phyloP scores from a whole-genome alignment of 2,888 invertebrate genomes.

The Holacanthella duospinosa region DNA sequence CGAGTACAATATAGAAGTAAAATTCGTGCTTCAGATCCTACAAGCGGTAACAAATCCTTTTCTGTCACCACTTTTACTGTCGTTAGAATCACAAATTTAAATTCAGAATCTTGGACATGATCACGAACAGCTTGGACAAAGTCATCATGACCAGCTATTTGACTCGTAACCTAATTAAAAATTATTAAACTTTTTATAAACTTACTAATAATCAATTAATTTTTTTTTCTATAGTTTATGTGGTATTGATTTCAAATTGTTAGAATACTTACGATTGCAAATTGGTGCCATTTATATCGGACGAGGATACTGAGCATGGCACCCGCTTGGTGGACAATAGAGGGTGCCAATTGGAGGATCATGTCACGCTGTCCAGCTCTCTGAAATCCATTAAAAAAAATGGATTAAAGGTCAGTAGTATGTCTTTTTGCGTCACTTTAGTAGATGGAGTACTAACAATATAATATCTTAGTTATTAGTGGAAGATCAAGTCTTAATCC shows the following conservation, averaged over 20 bases:
- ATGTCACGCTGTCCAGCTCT: conserved; percentile 59
- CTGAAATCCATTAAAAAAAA: conserved; percentile 12
- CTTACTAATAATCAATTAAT: no score
- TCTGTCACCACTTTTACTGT: conserved; percentile 70
- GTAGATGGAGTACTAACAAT: no score
- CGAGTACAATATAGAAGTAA: conserved; percentile 83
- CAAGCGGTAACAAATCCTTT: conserved; percentile 64
- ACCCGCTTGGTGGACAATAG: conserved; percentile 89
- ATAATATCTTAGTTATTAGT: no score
- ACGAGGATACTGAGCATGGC: conserved; percentile 91
- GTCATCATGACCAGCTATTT: conserved; percentile 88
- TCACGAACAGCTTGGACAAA: conserved; percentile 89
- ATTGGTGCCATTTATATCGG: conserved; percentile 93
- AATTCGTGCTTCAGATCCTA: conserved; percentile 81
- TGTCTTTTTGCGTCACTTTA: no score
- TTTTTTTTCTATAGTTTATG: no score
- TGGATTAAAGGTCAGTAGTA: not conserved
- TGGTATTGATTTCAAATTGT: not conserved
- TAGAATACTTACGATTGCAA: conserved; percentile 56
- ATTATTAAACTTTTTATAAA: not conserved
- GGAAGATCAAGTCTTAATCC: no score
- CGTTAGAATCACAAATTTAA: conserved; percentile 47
- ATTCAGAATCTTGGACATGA: conserved; percentile 61
- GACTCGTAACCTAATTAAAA: conserved; percentile 55
- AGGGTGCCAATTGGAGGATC: conserved; percentile 87